phyloP scores from a whole-genome alignment of 2,113 vertebrate species.

The Dicaeum eximium region DNA sequence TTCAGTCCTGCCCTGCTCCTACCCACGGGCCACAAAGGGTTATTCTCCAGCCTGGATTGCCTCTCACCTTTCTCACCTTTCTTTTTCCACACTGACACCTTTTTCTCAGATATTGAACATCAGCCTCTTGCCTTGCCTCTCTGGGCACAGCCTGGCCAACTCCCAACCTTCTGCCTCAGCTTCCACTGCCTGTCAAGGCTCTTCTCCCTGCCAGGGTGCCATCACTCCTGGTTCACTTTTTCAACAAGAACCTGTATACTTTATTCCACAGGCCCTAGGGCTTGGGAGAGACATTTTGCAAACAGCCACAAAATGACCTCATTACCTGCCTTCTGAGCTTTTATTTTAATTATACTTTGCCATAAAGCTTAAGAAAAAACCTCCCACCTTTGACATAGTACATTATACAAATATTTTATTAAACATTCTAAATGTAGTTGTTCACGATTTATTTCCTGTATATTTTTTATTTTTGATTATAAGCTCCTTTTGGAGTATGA shows the following conservation, averaged over 20 bases:
- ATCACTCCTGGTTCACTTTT: background rate
- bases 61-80: background rate
- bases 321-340: background rate
- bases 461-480: background rate
- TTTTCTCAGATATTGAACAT: background rate
- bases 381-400: accelerated
- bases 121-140: background rate
- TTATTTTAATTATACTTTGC: background rate
- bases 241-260: background rate
- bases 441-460: background rate
- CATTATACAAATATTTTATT: background rate
- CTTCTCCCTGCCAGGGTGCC: background rate
- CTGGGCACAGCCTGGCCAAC: background rate
- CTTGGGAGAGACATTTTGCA: background rate
- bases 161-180: background rate
- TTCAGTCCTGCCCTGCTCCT: background rate
- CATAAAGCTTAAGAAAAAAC: background rate
- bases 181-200: background rate
- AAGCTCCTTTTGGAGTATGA: background rate
- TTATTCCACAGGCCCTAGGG: background rate
- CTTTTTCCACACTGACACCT: background rate
- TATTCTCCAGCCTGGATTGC: background rate
- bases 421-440: background rate
- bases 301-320: background rate
- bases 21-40: accelerated